phyloP scores from a whole-genome alignment of 2,113 vertebrate species.

The Theropithecus gelada region DNA sequence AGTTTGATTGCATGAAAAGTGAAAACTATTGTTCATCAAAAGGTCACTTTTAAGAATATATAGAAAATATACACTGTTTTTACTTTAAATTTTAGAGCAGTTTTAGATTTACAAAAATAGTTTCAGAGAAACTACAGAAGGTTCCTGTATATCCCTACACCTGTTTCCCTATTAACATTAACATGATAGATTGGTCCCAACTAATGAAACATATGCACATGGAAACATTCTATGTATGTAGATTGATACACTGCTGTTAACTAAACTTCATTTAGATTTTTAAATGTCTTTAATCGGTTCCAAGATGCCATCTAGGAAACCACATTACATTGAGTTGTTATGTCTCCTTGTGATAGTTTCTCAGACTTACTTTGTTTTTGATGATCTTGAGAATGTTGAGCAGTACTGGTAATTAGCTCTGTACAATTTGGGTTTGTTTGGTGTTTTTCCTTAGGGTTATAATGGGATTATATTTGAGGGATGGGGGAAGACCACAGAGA shows the following conservation, averaged over 20 bases:
- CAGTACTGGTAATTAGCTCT: not conserved
- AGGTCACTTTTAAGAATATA: not conserved
- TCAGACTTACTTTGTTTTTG: not conserved
- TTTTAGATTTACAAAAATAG: not conserved
- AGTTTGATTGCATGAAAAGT: slow-evolving; percentile 1
- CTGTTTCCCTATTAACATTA: not conserved
- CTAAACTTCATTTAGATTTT: not conserved
- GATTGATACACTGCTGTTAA: not conserved
- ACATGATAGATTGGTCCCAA: not conserved
- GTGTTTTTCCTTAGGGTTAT: not conserved
- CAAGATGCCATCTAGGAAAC: fast-evolving
- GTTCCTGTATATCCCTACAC: not conserved
- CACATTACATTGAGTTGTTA: not conserved
- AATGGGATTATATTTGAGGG: not conserved
- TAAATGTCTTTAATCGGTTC: not conserved
- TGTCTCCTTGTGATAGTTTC: not conserved
- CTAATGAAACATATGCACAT: not conserved
- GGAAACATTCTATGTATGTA: no score
- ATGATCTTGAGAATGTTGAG: not conserved
- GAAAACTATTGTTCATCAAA: not conserved
- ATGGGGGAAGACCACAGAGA: not conserved
- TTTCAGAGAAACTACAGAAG: not conserved
- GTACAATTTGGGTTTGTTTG: not conserved
- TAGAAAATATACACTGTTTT: not conserved
- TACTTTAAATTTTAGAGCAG: not conserved